Evolutionary conservation across 2,113 vertebrate species (phyloP), one percentile per base, ranked within the genome.

Genomic region (Agelaius phoeniceus): DNA sequence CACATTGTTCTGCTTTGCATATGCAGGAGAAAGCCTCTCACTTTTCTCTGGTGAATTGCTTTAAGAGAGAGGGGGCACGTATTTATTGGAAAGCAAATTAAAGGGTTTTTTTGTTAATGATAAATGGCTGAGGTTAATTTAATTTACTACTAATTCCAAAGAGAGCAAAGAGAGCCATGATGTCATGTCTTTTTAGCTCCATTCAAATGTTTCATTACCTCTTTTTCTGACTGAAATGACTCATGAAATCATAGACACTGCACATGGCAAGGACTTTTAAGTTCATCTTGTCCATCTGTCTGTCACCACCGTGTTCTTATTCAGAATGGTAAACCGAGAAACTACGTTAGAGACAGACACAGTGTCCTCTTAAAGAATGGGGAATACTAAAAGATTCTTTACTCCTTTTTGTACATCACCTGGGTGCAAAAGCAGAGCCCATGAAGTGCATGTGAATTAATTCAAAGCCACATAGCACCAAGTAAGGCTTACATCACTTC

Each of bases 71-170:
- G 5, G 30, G 55, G 55, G 77, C 75, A 74, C 1, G 0, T 65
- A 55, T 88, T 94, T 78, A 90, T 52, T 35, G 85, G 46, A 86
- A 94, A 93, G 68, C 35, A 84, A 88, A 84, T 71, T 80, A 69
- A 91, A 90, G 11, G 2, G 3, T 2, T 39, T 89, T 90, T 83
- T 87, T 77, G 75, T 90, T 86, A 75, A 86, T 86, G 52, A n/a
- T 84, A 89, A 89, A 75, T 90, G 79, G 65, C 52, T 83, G 26
- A 81, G 48, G 8, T 33, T 84, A 94, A 94, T 95, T 89, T 57
- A 61, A 52, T 94, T 96, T 81, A 58, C 89, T 87, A 15, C 61
- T 89, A 89, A 89, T 93, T 90, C 41, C 69, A 90, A 90, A 86
- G 51, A 86, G 83, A 74, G 61, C 68, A 93, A 93, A 57, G 39